Evolutionary conservation across 2,888 invertebrate species (phyloP), one percentile per base, ranked within the genome.

Genomic region (Pheosia gnoma): DNA sequence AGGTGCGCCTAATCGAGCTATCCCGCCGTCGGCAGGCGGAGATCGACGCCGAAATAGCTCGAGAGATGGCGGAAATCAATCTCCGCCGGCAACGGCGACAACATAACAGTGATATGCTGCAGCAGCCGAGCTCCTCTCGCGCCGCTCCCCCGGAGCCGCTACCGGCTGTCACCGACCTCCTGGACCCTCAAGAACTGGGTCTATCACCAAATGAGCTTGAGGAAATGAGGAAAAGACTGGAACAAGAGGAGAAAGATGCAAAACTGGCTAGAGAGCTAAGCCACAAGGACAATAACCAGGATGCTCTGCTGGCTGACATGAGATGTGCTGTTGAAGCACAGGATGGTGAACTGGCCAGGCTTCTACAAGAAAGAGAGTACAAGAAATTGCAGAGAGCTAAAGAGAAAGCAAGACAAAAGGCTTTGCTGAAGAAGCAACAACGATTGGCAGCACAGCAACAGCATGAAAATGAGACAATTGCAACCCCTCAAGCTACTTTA

Each of bases 271-370:
- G 90, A 58, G 87, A 93, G 68, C 63, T 93, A 38, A 92, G 91
- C 62, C 85, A 88, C 64, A 85, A 88, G 64, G 86, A 79, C n/a
- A 87, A 88, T 58, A 89, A 83, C 49, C 85, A 85, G 58, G 93
- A 92, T 71, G 84, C 84, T 8, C 69, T 93, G 10, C 66, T 93
- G 38, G 88, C 92, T 8, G 93, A 93, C 62, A 93, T 93, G 93
- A 86, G 86, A 65, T 92, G 87, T 78, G 93, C 93, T 3, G 93
- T 93, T 5, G 93, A 93, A 70, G 93, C 91, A n/a, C 93, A 93
- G 59, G 93, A 93, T 65, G 85, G 90, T 51, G 93, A 93, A 65
- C 81, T 93, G 0, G 93, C 93, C 0, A 76, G 93, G 51, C 72
- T 93, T 57, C 82, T 93, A 4, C 93, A 93, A 66, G 93, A 93